A percentile compares a stretch with the other conserved stretches of the same genome.
phyloP scores from a whole-genome alignment of 2,888 invertebrate genomes.

The Pelosia muscerda region DNA sequence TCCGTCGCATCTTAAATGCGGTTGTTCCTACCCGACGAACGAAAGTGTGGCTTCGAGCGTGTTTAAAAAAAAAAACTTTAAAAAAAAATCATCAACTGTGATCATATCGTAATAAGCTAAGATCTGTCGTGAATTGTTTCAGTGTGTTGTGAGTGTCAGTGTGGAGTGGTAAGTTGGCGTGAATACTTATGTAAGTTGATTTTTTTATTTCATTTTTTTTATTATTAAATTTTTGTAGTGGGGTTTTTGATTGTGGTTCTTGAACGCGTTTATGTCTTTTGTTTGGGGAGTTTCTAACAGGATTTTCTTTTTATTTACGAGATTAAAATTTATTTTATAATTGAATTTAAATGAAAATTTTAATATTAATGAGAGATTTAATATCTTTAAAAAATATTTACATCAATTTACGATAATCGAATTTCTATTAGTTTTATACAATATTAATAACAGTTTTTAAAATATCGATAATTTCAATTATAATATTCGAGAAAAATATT shows the following conservation, averaged over 20 bases:
- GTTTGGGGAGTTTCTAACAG: neutral
- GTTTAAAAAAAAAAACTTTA: conserved; percentile 24
- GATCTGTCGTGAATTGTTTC: conserved; percentile 49
- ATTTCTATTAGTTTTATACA: neutral
- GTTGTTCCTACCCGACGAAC: conserved; percentile 52
- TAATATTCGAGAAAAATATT: neutral
- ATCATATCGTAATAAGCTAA: conserved; percentile 39
- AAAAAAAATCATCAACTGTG: conserved; percentile 41
- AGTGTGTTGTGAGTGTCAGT: conserved; percentile 58
- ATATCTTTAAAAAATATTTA: neutral
- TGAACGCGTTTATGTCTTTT: conserved; percentile 49
- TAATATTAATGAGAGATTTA: neutral
- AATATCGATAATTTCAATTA: neutral
- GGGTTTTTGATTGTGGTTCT: conserved; percentile 1
- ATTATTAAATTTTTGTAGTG: conserved; percentile 13
- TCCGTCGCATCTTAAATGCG: conserved; percentile 37
- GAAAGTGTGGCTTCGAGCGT: conserved; percentile 45
- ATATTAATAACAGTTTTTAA: neutral
- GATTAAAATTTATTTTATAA: neutral
- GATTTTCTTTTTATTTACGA: neutral
- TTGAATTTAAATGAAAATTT: neutral
- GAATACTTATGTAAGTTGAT: conserved; percentile 48
- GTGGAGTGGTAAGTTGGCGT: conserved; percentile 54
- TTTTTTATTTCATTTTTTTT: conserved; percentile 25
- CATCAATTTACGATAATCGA: neutral